Evolutionary conservation across 1,140 invertebrate species (phyloP).

Genomic region (Formica exsecta): DNA sequence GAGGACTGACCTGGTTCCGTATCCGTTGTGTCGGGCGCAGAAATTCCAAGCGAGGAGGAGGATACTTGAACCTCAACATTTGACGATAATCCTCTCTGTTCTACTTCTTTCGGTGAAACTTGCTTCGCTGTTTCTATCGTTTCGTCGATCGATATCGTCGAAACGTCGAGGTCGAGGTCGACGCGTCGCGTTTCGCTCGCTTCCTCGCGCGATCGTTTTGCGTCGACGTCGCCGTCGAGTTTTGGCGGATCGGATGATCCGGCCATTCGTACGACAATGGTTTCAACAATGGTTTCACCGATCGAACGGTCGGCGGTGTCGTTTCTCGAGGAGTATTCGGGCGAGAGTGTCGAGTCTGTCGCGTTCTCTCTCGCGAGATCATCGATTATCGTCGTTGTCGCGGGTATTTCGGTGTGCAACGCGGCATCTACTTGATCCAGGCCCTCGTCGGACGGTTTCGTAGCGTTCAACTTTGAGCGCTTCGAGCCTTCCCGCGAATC

Average conservation of each 20-base stretch:
- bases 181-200: neutral
- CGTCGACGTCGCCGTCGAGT: neutral
- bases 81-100: slow-evolving; percentile 10
- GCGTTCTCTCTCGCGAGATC: slow-evolving; percentile 1
- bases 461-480: slow-evolving; percentile 14
- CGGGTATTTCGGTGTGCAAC: slow-evolving; percentile 1
- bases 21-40: slow-evolving; percentile 25
- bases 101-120: neutral
- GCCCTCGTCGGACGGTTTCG: neutral
- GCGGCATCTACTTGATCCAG: slow-evolving; percentile 6
- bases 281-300: neutral
- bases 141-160: slow-evolving; percentile 22
- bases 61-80: slow-evolving; percentile 32
- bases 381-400: neutral
- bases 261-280: neutral
- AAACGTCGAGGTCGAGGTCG: too few relatives aligned
- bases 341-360: neutral
- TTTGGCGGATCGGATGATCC: neutral
- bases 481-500: slow-evolving; percentile 34
- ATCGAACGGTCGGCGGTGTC: neutral
- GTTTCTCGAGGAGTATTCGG: neutral
- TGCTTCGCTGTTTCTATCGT: neutral
- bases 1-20: slow-evolving; percentile 42
- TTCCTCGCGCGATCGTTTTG: neutral
- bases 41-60: slow-evolving; percentile 21